Evolutionary conservation across 2,888 invertebrate species (phyloP), one percentile per base, ranked within the genome.

Genomic region (Cerastoderma edule): DNA sequence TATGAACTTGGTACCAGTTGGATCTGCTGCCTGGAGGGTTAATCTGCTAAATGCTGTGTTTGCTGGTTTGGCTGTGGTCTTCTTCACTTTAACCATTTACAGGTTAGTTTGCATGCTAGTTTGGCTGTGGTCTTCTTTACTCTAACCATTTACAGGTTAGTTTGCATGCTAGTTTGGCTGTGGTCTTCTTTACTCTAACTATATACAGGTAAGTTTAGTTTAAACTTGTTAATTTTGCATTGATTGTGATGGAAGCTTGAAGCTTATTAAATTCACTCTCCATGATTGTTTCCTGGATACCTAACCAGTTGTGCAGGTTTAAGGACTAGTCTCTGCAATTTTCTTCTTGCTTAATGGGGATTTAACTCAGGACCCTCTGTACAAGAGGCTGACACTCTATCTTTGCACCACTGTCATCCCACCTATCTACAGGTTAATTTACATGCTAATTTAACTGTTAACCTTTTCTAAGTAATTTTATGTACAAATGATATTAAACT

Each of bases 11-110:
- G n/a, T 90, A 16, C 90, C 90, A 0, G 71, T 83, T 53, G 88
- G 88, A 8, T 84, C 78, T 72, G 80, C 87, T n/a, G 92, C 91
- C 3, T 91, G 89, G 90, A 83, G 88, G 67, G 89, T 89, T 32
- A 90, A 91, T 77, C 66, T 91, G 19, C 81, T 91, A 24, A 89
- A 86, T 67, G 90, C 91, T 24, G 19, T 85, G 1, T 83, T 85
- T 64, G 86, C 89, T 8, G 86, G 89, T 8, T 19, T 79, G 1
- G 85, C 90, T 10, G 79, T 87, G 6, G 72, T 80, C 22, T 48
- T 88, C 27, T 84, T 90, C 16, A 84, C 87, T 35, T 66, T 87
- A 5, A 72, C 85, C 13, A 76, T 88, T 8, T 75, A 86, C 32
- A 87, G 87, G 90, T 90, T 72, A 65, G 10, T 75, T 68, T 85